A percentile compares a stretch with the other conserved stretches of the same genome.
These are phyloP conservation scores for Xylocampa areola DNA, from an alignment of 2,888 invertebrate genomes.

Conservation along the genomic window DNA sequence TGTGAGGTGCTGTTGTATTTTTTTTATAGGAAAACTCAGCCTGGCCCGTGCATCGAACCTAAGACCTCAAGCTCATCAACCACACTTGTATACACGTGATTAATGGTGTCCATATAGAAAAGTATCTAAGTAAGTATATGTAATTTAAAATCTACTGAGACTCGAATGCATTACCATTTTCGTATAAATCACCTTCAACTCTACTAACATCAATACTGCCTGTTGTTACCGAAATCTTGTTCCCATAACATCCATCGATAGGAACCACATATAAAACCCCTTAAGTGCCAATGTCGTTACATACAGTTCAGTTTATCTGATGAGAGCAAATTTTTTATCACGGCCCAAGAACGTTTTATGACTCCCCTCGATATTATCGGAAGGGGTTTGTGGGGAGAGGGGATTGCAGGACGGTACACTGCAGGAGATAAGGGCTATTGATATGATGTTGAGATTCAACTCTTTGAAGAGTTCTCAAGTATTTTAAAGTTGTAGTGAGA, in stretches of 20 bases:
- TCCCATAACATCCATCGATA: constrained; percentile 5
- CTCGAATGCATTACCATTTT: too few species aligned
- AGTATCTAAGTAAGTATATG: too few species aligned
- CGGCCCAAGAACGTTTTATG: constrained; percentile 34
- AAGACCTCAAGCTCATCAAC: too few species aligned
- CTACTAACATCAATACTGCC: too few species aligned
- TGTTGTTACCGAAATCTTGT: too few species aligned
- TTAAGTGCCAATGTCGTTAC: constrained; percentile 50
- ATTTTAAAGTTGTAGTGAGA: constrained; percentile 11
- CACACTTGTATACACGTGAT: too few species aligned
- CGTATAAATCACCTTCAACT: too few species aligned
- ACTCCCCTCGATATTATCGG: constrained; percentile 41
- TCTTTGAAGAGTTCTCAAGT: constrained; percentile 1
- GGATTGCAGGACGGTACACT: constrained; percentile 26
- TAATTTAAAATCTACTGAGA: too few species aligned
- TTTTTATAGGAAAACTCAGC: too few species aligned
- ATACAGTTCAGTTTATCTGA: constrained; percentile 38
- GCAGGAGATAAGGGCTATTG: constrained; percentile 32
- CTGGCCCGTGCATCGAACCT: too few species aligned
- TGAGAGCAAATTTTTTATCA: constrained; percentile 44
- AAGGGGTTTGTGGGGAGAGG: constrained; percentile 11
- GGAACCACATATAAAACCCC: constrained; percentile 24
- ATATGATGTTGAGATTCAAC: constrained; percentile 12
- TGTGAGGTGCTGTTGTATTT: too few species aligned
- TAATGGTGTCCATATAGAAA: too few species aligned